Evolutionary conservation across 2,888 invertebrate genomes (phyloP), one percentile per base, ranked within the genome.

Genomic region (Dione vanillae): DNA sequence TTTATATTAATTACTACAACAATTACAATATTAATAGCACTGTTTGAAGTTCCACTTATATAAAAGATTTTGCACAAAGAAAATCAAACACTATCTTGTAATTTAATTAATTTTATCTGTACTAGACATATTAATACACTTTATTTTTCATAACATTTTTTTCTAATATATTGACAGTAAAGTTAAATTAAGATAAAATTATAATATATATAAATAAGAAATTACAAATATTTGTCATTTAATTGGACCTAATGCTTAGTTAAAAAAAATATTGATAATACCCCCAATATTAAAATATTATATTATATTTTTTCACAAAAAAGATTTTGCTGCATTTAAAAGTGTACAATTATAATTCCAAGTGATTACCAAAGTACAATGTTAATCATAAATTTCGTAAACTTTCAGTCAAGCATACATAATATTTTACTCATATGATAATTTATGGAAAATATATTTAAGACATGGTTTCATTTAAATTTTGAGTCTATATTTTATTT

Each of bases 11-110:
- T 16, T 35, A 35, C 19, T 51, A 41, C 20, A 54, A 35, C 45
- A 62, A 37, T 68, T 61, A 61, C 43, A 43, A 52, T 59, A 45
- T 41, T 66, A 64, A 64, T 65, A 67, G 67, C 70, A 73, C 72
- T 54, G 64, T 45, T 64, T 45, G 1, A 40, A 49, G 9, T 59
- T 51, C 67, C 51, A 52, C 64, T 67, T 54, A 64, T 49, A 69
- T 65, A 65, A 43, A 54, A 64, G 69, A 62, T 72, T 67, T 65
- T 47, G 72, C 75, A 75, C 74, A 59, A 70, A 49, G 58, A 20
- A 54, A 69, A 67, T 67, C 62, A 66, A 52, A 41, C 66, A 49
- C 19, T 69, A 45, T 16, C 43, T 64, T 37, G 49, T 64, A 27
- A 16, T 62, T 62, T 58, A 27, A 67, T n/a, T 47, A n/a, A 49